Evolutionary conservation across 2,888 invertebrate genomes (phyloP).

Genomic region (Geotrupes spiniger): DNA sequence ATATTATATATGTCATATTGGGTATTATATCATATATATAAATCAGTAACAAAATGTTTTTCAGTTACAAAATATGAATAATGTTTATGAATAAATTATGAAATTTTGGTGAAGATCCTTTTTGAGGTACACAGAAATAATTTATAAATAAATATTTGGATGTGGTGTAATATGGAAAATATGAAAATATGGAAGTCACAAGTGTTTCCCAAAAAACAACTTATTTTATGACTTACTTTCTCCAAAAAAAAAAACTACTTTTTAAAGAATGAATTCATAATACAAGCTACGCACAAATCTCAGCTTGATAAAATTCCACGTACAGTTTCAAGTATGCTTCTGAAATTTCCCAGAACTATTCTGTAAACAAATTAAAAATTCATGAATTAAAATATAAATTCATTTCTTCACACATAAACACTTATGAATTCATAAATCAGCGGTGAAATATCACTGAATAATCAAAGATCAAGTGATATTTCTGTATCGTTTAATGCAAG

Average conservation of each 20-base stretch:
- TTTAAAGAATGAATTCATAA: no score
- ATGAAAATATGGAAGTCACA: slow-evolving; percentile 13
- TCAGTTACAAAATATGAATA: neutral
- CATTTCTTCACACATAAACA: neutral
- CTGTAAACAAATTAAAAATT: no score
- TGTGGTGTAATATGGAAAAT: slow-evolving; percentile 15
- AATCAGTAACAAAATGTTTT: no score
- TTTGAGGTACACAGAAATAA: slow-evolving; percentile 25
- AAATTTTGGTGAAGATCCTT: slow-evolving; percentile 31
- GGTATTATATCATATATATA: no score
- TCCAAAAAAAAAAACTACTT: slow-evolving; percentile 1
- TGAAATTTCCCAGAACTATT: no score
- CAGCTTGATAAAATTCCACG: no score
- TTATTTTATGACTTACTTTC: neutral
- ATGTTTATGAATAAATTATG: slow-evolving; percentile 6
- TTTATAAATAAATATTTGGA: slow-evolving; percentile 14
- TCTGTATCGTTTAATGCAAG: slow-evolving; percentile 15
- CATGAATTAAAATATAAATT: no score
- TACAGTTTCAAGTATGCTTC: no score
- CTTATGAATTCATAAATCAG: slow-evolving; percentile 16
- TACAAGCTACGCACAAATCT: no score
- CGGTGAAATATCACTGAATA: slow-evolving; percentile 12
- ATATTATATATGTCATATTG: no score
- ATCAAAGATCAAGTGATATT: slow-evolving; percentile 2
- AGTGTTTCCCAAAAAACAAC: slow-evolving; percentile 7